These are phyloP conservation scores for Picathartes gymnocephalus DNA, from an alignment of 2,113 vertebrate species.

Conservation along the genomic window DNA sequence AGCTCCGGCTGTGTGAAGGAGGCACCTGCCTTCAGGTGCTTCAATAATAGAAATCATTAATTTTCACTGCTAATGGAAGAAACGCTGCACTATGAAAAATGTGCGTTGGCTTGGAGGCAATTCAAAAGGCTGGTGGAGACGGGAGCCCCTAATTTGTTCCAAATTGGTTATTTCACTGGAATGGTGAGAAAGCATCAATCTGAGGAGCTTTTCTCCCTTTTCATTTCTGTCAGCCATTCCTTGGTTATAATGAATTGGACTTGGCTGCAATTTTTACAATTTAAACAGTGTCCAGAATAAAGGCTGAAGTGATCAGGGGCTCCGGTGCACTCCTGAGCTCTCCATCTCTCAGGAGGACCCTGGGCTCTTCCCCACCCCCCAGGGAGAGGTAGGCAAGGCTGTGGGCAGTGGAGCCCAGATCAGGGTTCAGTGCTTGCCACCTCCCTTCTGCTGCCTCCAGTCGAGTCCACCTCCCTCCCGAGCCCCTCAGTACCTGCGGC, in stretches of 20 bases:
- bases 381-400: not conserved
- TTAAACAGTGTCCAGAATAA: not conserved
- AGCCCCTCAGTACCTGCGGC: not conserved
- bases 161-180: conserved; percentile 13
- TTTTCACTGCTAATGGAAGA: not conserved
- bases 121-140: conserved; percentile 3
- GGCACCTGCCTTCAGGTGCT: not conserved
- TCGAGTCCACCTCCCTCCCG: not conserved
- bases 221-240: not conserved
- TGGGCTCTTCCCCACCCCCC: not conserved
- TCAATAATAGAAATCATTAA: not conserved
- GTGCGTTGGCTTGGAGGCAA: not conserved
- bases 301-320: not conserved
- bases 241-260: not conserved
- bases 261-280: conserved; percentile 7
- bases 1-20: fast-evolving
- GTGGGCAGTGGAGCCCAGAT: not conserved
- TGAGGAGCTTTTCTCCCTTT: not conserved
- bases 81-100: not conserved
- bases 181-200: conserved; percentile 10
- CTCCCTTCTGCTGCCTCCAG: not conserved
- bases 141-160: conserved; percentile 35
- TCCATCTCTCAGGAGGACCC: not conserved
- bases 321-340: not conserved
- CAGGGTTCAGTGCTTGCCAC: not conserved